Evolutionary conservation across 2,888 invertebrate species (phyloP).

Genomic region (Ptychoptera albimana): DNA sequence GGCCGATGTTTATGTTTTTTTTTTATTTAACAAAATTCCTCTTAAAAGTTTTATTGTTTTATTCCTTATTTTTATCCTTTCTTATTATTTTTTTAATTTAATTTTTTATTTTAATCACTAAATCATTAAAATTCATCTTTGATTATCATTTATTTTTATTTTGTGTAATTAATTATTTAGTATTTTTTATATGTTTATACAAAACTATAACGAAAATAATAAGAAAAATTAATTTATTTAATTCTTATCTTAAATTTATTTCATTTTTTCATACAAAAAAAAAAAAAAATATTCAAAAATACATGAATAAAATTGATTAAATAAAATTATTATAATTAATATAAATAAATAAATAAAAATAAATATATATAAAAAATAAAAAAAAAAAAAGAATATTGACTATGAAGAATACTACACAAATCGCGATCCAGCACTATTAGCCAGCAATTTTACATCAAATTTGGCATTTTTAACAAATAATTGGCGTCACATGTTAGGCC

Average conservation of each 20-base stretch:
- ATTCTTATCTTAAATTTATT: neutral
- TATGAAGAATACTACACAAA: constrained; percentile 93
- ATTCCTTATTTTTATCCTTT: neutral
- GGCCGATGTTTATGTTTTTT: too few relatives aligned
- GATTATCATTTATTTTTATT: neutral
- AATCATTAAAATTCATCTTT: neutral
- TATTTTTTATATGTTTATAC: too few relatives aligned
- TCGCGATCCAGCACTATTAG: constrained; percentile 86
- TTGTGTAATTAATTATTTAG: neutral
- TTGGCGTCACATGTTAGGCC: constrained; percentile 94
- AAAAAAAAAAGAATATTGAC: constrained; percentile 58
- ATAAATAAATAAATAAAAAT: neutral
- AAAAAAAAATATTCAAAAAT: neutral
- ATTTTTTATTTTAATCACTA: neutral
- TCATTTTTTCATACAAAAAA: too few relatives aligned
- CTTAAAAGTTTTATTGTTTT: too few relatives aligned
- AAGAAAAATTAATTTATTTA: neutral
- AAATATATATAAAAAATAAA: neutral
- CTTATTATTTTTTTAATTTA: neutral
- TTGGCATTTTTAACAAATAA: constrained; percentile 89
- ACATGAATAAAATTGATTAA: too few relatives aligned
- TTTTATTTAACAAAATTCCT: too few relatives aligned
- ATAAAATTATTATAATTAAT: too few relatives aligned
- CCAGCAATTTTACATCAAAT: constrained; percentile 86
- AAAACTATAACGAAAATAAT: too few relatives aligned